These are phyloP conservation scores for Tipula vernalis DNA, from an alignment of 2,888 invertebrate genomes.

Conservation along the genomic window DNA sequence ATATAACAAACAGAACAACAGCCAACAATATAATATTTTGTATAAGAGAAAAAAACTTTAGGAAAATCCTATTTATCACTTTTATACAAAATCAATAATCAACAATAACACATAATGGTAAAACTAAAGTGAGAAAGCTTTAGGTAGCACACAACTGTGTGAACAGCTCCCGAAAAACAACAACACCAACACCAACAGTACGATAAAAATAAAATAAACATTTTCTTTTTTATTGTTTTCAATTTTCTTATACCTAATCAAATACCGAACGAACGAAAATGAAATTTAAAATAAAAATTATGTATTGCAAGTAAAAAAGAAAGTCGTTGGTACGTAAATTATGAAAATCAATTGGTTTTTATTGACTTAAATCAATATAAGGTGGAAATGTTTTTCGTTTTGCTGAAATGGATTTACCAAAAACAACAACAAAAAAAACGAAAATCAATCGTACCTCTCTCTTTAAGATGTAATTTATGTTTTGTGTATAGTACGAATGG, in stretches of 20 bases:
- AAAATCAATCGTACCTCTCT: background rate
- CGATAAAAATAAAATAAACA: background rate
- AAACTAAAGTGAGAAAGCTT: background rate
- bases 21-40: background rate
- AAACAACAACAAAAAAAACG: background rate
- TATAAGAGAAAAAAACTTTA: background rate
- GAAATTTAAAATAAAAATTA: background rate
- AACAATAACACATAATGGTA: background rate
- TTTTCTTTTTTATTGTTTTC: background rate
- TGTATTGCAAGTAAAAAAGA: background rate
- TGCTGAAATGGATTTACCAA: background rate
- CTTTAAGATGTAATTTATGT: background rate
- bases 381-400: background rate
- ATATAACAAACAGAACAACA: too few relatives aligned
- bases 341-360: background rate
- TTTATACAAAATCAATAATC: background rate
- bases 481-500: background rate
- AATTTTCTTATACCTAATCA: background rate
- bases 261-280: background rate
- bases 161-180: background rate
- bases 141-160: background rate
- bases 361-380: slow-evolving; percentile 4
- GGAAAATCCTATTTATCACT: background rate
- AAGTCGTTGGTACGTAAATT: background rate
- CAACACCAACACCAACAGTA: background rate